Percentiles rank a stretch among this genome's conserved stretches.
These are phyloP conservation scores for Aphodius sticticus DNA, from an alignment of 2,888 invertebrate species.

Conservation along the genomic window DNA sequence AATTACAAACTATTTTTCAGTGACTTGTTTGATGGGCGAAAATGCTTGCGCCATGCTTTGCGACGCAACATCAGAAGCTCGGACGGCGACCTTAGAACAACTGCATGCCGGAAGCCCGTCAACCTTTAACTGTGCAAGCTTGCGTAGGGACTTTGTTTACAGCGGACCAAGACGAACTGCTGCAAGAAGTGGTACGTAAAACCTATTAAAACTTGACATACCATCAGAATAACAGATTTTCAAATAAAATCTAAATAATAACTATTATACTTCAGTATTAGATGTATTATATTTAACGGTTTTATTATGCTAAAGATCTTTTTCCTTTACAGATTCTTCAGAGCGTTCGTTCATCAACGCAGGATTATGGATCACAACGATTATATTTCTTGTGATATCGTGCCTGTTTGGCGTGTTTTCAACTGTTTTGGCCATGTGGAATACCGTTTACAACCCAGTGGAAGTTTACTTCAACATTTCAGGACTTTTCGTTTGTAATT, in stretches of 20 bases:
- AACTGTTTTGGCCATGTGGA: constrained; percentile 65
- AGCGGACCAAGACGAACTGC: background rate
- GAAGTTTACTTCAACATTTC: constrained; percentile 66
- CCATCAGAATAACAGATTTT: no score
- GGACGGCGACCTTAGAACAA: constrained; percentile 49
- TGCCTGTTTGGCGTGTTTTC: constrained; percentile 62
- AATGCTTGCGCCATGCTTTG: constrained; percentile 60
- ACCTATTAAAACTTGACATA: background rate
- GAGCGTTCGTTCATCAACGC: constrained; percentile 55
- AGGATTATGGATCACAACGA: constrained; percentile 65
- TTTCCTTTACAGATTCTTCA: no score
- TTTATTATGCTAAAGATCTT: constrained; percentile 37
- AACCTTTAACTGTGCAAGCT: constrained; percentile 38
- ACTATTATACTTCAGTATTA: no score
- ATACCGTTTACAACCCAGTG: constrained; percentile 67
- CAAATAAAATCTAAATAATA: no score
- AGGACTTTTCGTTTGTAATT: constrained; percentile 70
- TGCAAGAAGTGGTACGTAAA: background rate
- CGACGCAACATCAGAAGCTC: constrained; percentile 43
- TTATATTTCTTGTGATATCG: constrained; percentile 63
- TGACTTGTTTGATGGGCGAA: constrained; percentile 54
- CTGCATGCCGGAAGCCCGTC: constrained; percentile 47
- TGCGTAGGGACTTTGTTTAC: background rate
- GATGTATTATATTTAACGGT: background rate
- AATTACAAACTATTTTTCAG: constrained; percentile 47